Conservation (phyloP, 2,113 vertebrate species). For the Pampusana beccarii region DNA sequence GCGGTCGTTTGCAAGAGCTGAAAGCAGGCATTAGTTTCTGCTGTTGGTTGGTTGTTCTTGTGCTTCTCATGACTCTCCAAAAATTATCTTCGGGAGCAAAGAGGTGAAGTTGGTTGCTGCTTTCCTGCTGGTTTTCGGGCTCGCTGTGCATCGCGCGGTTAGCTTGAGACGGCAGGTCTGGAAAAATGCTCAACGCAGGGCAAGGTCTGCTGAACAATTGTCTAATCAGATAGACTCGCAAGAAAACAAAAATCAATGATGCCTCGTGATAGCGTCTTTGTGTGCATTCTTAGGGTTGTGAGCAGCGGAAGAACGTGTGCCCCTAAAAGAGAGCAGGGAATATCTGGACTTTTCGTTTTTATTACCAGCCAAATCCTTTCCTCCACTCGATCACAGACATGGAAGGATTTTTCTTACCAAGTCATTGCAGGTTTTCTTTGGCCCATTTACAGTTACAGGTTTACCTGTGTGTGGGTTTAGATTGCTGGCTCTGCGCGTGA, state of each 20-base stretch:
- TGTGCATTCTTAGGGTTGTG: background rate
- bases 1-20: background rate
- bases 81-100: background rate
- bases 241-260: background rate
- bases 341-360: background rate
- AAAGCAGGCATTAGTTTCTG: background rate
- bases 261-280: background rate
- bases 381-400: background rate
- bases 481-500: background rate
- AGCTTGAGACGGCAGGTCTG: background rate
- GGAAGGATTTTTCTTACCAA: background rate
- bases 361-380: background rate
- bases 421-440: background rate
- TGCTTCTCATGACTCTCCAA: background rate
- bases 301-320: background rate
- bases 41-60: background rate
- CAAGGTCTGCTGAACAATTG: background rate
- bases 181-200: background rate
- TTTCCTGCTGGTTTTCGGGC: background rate
- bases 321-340: background rate
- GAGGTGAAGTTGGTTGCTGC: background rate
- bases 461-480: background rate
- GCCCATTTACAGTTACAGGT: background rate
- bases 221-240: background rate
- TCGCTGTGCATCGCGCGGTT: background rate